These are phyloP conservation scores for Heliconius cydno DNA, from an alignment of 2,888 invertebrate genomes.

Conservation along the genomic window DNA sequence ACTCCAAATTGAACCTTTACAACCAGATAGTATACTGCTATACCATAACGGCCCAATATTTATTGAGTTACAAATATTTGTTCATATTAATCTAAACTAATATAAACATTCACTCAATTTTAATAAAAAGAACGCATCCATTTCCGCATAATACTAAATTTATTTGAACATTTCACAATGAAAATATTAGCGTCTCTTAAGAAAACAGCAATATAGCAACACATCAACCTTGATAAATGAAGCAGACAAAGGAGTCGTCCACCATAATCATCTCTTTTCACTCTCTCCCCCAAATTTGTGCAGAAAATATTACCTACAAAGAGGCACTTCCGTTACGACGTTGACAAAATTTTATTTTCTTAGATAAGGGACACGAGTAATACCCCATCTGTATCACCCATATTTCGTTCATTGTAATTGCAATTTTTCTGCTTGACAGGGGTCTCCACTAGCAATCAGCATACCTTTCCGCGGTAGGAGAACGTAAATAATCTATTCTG, in stretches of 20 bases:
- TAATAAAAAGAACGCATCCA: neutral
- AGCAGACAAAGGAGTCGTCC: slow-evolving; percentile 20
- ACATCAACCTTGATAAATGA: slow-evolving; percentile 25
- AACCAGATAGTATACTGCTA: no score
- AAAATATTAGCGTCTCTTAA: neutral
- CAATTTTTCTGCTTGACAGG: slow-evolving; percentile 54
- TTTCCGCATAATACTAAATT: neutral
- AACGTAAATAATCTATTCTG: slow-evolving; percentile 77
- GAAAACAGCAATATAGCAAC: slow-evolving; percentile 3
- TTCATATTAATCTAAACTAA: no score
- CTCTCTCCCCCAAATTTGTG: slow-evolving; percentile 17
- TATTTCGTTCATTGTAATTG: slow-evolving; percentile 49
- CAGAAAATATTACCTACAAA: slow-evolving; percentile 31
- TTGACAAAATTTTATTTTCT: slow-evolving; percentile 43
- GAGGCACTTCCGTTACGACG: slow-evolving; percentile 35
- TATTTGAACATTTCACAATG: neutral
- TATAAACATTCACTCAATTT: neutral
- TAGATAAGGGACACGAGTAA: slow-evolving; percentile 35
- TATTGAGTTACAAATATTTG: no score
- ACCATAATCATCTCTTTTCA: slow-evolving; percentile 31
- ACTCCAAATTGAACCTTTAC: no score
- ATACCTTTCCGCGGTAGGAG: slow-evolving; percentile 62
- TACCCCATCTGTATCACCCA: slow-evolving; percentile 37
- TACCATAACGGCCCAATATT: no score
- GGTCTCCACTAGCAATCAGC: slow-evolving; percentile 63